Conservation (phyloP, 2,113 vertebrate genomes). For the Crotalus helleri region DNA sequence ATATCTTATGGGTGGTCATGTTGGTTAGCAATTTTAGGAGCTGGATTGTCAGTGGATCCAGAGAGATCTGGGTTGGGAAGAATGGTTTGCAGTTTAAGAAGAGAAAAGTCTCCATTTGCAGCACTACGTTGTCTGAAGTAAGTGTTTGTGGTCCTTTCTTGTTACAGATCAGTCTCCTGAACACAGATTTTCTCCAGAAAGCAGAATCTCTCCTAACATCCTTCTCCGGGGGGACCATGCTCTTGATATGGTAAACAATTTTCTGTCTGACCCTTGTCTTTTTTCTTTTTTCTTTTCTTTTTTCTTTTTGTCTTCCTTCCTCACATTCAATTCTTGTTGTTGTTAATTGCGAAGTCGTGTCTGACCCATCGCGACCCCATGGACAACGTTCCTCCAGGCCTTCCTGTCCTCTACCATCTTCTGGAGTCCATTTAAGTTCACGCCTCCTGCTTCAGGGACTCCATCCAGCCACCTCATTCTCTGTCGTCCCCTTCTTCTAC, state of each 20-base stretch:
- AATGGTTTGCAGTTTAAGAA: background rate
- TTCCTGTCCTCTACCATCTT: too few species aligned
- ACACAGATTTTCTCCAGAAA: conserved; percentile 51
- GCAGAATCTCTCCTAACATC: conserved; percentile 49
- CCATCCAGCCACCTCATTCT: too few species aligned
- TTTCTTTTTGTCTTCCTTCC: background rate
- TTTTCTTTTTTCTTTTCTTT: background rate
- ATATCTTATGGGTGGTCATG: background rate
- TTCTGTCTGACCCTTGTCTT: fast-evolving
- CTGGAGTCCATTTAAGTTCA: too few species aligned
- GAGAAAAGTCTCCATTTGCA: background rate
- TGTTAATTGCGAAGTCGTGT: too few species aligned
- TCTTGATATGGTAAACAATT: conserved; percentile 61
- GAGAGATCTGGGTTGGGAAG: background rate
- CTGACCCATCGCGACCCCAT: too few species aligned
- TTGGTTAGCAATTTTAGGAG: background rate
- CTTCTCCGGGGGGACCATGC: conserved; percentile 52
- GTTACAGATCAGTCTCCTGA: conserved; percentile 53
- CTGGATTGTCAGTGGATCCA: background rate
- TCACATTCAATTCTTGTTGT: background rate
- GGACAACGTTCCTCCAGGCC: too few species aligned
- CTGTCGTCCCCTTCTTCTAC: too few species aligned
- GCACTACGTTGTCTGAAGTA: background rate
- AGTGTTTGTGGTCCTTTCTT: background rate
- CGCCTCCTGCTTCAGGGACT: too few species aligned